phyloP scores from a whole-genome alignment of 2,113 vertebrate species.

The Colossoma macropomum region DNA sequence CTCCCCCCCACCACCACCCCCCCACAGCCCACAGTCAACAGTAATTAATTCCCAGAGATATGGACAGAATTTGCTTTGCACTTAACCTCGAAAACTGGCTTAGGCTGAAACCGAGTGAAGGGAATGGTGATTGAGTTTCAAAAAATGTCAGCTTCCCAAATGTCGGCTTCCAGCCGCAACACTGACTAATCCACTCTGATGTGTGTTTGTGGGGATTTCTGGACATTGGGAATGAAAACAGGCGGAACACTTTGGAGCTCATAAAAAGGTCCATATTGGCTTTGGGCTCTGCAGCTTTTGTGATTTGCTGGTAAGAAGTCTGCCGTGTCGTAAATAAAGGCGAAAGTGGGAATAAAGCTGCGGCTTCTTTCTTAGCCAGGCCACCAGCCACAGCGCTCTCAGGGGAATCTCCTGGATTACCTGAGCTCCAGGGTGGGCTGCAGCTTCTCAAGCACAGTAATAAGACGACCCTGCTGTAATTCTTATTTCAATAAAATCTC shows the following conservation, averaged over 20 bases:
- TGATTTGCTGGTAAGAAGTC: neutral
- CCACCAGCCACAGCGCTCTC: conserved; percentile 17
- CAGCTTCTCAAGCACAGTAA: neutral
- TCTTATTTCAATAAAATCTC: conserved; percentile 52
- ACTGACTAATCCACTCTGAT: conserved; percentile 33
- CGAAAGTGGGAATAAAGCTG: conserved; percentile 35
- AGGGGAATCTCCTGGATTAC: conserved; percentile 35
- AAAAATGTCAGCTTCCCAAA: conserved; percentile 1
- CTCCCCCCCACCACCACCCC: neutral
- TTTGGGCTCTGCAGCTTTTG: conserved; percentile 14
- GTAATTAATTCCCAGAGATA: conserved; percentile 38
- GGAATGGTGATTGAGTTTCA: neutral
- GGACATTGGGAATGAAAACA: conserved; percentile 40
- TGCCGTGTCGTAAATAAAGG: conserved; percentile 19
- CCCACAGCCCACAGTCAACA: neutral
- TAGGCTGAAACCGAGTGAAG: neutral
- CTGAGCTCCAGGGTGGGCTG: conserved; percentile 44
- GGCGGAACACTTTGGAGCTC: conserved; percentile 31
- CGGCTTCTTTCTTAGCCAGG: neutral
- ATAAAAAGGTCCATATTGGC: neutral
- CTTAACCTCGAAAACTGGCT: conserved; percentile 26
- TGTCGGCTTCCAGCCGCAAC: neutral
- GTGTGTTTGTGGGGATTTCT: conserved; percentile 34
- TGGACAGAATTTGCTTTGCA: conserved; percentile 16
- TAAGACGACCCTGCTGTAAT: neutral